Base-by-base conservation (phyloP, 2,797 vertebrate genomes). In the Muscicapa comitata region DNA sequence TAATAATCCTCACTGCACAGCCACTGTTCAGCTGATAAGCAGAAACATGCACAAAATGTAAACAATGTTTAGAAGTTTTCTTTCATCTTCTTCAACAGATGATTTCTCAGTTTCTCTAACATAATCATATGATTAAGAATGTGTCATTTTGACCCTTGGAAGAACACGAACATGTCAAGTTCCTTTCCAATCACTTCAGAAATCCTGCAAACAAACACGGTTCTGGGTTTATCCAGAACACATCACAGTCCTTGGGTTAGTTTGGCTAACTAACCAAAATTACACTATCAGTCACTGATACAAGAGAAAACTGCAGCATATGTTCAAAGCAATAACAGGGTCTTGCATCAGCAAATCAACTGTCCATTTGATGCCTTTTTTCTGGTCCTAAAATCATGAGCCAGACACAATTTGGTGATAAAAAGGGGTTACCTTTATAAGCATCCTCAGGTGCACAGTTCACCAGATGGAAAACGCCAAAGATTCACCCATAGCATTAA, bases 391-490 rank as follows among this genome's bases (percentile, higher is more conserved):
- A 58, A 37, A 37, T 84, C 26, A 37, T 19, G 17, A 58, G 23
- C 53, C 53, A 58, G 61, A 37, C 21, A 35, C 35, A 23, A 19
- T 40, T 19, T 40, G 53, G 14, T 50, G 53, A 43, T n/a, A 21
- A 43, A 57, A 74, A 66, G 11, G 11, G 9, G 2, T 74, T 79
- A 40, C 19, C 20, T 58, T 80, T 58, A 15, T 37, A 23, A 50
- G 31, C 35, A 37, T 74, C 21, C 37, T 84, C 23, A 25, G 17
- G 9, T 50, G 31, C 43, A 37, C 51, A 26, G 12, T 37, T 84
- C 8, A 4, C 33, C 1, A 0, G 17, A 12, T 66, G 17, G 61
- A 42, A 66, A 66, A 66, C 0, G 0, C 11, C 3, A 0, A 42
- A 50, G 37, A 42, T 37, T 26, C 43, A 23, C 51, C 25, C 2